Conservation (phyloP, 1,140 invertebrate genomes). For the Adelges cooleyi region DNA sequence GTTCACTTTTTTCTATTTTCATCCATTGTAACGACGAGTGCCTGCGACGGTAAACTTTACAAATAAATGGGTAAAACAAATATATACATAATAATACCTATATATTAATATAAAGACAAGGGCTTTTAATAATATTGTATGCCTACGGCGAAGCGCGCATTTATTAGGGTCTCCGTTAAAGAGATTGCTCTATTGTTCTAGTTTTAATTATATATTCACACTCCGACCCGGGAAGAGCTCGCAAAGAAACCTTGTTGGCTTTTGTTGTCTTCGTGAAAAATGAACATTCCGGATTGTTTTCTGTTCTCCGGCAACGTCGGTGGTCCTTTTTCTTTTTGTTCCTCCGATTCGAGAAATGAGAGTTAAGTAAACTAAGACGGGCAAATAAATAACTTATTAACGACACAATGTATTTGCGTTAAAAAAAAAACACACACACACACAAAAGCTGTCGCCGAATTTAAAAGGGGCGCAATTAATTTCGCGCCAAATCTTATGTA, state of each 20-base stretch:
- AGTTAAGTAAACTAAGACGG: not conserved
- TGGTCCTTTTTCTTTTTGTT: not conserved
- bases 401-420: not conserved
- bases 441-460: not conserved
- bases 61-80: too few relatives aligned
- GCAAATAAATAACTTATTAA: not conserved
- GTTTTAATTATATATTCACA: slow-evolving; percentile 25
- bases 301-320: not conserved
- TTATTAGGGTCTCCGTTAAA: not conserved
- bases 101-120: too few relatives aligned
- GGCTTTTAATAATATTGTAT: too few relatives aligned
- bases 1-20: too few relatives aligned
- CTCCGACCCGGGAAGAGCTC: not conserved
- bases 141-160: not conserved
- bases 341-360: not conserved
- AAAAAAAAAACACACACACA: not conserved
- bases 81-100: too few relatives aligned
- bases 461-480: not conserved
- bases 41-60: too few relatives aligned
- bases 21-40: too few relatives aligned
- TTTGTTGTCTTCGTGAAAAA: slow-evolving; percentile 15
- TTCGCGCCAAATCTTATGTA: not conserved
- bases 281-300: slow-evolving; percentile 1
- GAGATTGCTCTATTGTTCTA: not conserved
- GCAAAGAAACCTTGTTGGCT: slow-evolving; percentile 4